These are phyloP conservation scores for Stomatorhinus ivindoensis DNA, from an alignment of 2,113 vertebrate genomes.

Conservation along the genomic window DNA sequence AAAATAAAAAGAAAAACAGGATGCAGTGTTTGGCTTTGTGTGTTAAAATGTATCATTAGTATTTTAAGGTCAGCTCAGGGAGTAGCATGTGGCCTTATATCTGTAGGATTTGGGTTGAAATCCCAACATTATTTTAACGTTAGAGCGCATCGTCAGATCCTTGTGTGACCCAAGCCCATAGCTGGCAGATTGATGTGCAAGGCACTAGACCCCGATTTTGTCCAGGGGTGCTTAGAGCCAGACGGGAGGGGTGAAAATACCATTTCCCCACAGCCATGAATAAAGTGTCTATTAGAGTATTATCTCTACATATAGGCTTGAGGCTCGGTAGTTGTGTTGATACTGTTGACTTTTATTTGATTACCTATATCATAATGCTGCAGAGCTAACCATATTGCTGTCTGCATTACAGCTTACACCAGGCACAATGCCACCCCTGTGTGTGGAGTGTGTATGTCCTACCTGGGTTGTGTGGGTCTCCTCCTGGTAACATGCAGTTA, in stretches of 20 bases:
- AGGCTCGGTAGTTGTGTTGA: not conserved
- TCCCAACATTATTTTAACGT: not conserved
- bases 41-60: not conserved
- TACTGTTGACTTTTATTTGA: not conserved
- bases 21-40: constrained; percentile 18
- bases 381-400: not conserved
- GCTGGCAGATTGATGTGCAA: not conserved
- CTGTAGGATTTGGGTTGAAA: not conserved
- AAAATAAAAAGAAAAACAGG: not conserved
- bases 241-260: not conserved
- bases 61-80: constrained; percentile 37
- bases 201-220: not conserved
- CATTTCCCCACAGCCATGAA: not conserved
- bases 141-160: not conserved
- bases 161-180: not conserved
- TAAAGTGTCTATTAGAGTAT: not conserved
- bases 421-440: not conserved
- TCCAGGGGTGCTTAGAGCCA: not conserved
- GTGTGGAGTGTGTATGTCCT: not conserved
- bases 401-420: not conserved
- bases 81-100: not conserved
- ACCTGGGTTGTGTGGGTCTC: not conserved
- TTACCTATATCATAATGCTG: not conserved
- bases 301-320: not conserved
- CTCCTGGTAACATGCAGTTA: not conserved